Conservation (phyloP, 2,888 invertebrate species). For the Cancer borealis region DNA sequence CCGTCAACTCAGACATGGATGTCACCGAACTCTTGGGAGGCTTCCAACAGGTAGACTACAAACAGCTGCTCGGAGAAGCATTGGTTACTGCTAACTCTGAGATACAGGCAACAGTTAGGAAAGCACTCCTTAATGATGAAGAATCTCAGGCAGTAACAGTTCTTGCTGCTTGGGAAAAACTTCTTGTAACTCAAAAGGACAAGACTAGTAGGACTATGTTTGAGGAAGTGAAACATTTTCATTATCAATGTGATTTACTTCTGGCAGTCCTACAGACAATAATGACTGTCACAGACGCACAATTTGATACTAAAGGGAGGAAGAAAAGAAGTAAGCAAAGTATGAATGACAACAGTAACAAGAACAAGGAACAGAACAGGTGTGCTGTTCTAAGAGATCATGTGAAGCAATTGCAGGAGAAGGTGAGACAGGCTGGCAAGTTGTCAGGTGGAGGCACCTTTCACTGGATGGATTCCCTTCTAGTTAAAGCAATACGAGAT, state of each 20-base stretch:
- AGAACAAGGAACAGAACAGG: slow-evolving; percentile 47
- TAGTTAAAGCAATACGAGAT: slow-evolving; percentile 90
- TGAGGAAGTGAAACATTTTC: slow-evolving; percentile 71
- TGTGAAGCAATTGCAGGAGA: slow-evolving; percentile 78
- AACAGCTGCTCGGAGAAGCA: slow-evolving; percentile 78
- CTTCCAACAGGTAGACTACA: slow-evolving; percentile 90
- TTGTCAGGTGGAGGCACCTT: slow-evolving; percentile 86
- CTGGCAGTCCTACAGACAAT: slow-evolving; percentile 27
- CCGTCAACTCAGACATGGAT: slow-evolving; percentile 95
- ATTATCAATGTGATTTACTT: slow-evolving; percentile 58
- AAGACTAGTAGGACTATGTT: slow-evolving; percentile 61
- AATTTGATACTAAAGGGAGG: not conserved
- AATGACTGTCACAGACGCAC: not conserved
- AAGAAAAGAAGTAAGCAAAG: slow-evolving; percentile 42
- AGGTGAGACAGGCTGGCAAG: slow-evolving; percentile 78
- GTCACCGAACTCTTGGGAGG: slow-evolving; percentile 96
- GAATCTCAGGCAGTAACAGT: slow-evolving; percentile 67
- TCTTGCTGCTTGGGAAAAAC: slow-evolving; percentile 65
- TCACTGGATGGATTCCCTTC: slow-evolving; percentile 94
- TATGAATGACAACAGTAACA: not conserved
- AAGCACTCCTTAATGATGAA: slow-evolving; percentile 67
- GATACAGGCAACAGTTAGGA: slow-evolving; percentile 77
- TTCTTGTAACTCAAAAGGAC: slow-evolving; percentile 52
- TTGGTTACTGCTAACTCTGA: slow-evolving; percentile 74
- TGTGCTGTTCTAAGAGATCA: not conserved